A percentile compares a stretch with the other conserved stretches of the same genome.
Conservation (phyloP, 2,888 invertebrate species). For the Ypsolopha scabrella region DNA sequence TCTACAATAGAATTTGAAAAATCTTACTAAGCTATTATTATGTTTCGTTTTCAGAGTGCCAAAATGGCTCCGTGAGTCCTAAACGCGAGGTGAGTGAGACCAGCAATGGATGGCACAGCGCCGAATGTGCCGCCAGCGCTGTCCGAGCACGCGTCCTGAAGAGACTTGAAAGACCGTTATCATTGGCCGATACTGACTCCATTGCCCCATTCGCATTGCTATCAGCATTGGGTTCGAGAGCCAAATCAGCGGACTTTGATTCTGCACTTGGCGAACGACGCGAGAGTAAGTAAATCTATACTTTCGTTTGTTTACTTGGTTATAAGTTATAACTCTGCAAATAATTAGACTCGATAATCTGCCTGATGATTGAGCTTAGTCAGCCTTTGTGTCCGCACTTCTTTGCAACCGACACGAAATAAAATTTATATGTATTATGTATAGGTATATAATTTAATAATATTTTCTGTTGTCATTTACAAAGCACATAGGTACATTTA, state of each 20-base stretch:
- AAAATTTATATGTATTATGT: no score
- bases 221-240: conserved; percentile 30
- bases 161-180: conserved; percentile 37
- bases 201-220: conserved; percentile 22
- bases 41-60: conserved; percentile 26
- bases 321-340: no score
- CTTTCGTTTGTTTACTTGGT: no score
- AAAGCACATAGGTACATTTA: no score
- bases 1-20: neutral
- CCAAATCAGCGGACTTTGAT: conserved; percentile 32
- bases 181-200: conserved; percentile 33
- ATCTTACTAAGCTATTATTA: no score
- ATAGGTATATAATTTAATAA: no score
- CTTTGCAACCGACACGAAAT: no score
- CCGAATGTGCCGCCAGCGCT: neutral
- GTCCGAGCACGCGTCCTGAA: conserved; percentile 1
- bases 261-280: conserved; percentile 11
- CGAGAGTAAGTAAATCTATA: no score
- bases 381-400: no score
- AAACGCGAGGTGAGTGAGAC: neutral
- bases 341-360: no score
- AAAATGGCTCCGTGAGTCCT: conserved; percentile 1
- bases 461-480: no score
- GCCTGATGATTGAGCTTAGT: no score
- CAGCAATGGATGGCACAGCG: neutral